Evolutionary conservation across 2,888 invertebrate genomes (phyloP).

Genomic region (Dermolepida albohirtum): DNA sequence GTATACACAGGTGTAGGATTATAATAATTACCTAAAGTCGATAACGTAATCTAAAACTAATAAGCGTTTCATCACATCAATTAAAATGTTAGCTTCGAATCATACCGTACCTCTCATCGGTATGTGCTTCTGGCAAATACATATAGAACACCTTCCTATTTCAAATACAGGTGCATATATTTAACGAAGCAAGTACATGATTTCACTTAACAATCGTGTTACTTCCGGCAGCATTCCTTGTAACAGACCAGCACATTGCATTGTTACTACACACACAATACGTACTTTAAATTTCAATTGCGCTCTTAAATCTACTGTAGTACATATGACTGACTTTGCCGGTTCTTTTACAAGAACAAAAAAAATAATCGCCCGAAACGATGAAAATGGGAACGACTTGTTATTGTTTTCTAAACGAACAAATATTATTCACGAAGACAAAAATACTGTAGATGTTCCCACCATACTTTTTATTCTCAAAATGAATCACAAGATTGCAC

Average conservation of each 20-base stretch:
- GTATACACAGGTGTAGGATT: too few relatives aligned
- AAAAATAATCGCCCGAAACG: slow-evolving; percentile 1
- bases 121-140: slow-evolving; percentile 2
- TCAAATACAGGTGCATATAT: slow-evolving; percentile 17
- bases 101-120: not conserved
- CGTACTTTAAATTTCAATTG: slow-evolving; percentile 35
- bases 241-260: slow-evolving; percentile 21
- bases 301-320: slow-evolving; percentile 29
- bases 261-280: slow-evolving; percentile 34
- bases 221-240: slow-evolving; percentile 36
- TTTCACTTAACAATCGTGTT: slow-evolving; percentile 36
- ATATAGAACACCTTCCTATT: slow-evolving; percentile 17
- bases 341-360: not conserved
- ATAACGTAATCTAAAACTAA: too few relatives aligned
- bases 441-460: slow-evolving; percentile 9
- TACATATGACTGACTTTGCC: slow-evolving; percentile 25
- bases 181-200: slow-evolving; percentile 34
- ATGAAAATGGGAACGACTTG: slow-evolving; percentile 19
- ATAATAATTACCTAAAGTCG: too few relatives aligned
- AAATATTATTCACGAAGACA: not conserved
- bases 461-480: not conserved
- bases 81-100: too few relatives aligned
- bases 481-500: too few relatives aligned
- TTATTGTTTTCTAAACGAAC: slow-evolving; percentile 27
- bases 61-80: too few relatives aligned